Conservation (phyloP, 2,113 vertebrate species). For the Atrichornis clamosus region DNA sequence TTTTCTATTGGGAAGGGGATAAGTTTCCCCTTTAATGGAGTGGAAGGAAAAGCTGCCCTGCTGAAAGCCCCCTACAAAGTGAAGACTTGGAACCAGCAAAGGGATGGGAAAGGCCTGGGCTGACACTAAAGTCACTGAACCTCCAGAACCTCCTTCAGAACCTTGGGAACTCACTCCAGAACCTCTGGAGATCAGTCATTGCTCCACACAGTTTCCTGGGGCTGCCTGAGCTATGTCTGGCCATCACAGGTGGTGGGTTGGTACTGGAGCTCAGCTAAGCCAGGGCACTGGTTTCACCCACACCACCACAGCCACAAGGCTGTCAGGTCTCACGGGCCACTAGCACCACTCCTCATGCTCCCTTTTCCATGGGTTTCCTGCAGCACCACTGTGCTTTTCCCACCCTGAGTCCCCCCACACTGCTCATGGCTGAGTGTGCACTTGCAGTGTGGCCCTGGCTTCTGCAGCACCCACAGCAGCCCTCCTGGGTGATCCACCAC, state of each 20-base stretch:
- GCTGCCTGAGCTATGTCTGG: background rate
- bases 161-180: background rate
- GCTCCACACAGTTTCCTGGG: accelerated
- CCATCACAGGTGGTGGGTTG: background rate
- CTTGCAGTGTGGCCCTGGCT: background rate
- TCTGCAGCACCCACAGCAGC: background rate
- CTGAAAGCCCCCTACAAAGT: background rate
- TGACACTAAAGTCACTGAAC: background rate
- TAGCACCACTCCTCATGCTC: background rate
- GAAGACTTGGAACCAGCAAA: background rate
- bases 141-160: background rate
- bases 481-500: background rate
- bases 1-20: background rate
- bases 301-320: background rate
- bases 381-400: background rate
- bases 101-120: background rate
- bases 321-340: background rate
- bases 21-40: background rate
- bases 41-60: background rate
- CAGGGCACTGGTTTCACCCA: background rate
- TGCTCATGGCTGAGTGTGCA: background rate
- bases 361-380: background rate
- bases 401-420: accelerated
- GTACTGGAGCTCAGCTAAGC: background rate
- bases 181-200: background rate